Percentiles rank a stretch among this genome's conserved stretches.
These are phyloP conservation scores for Leucophenga montana DNA, from an alignment of 2,888 invertebrate genomes.

Conservation along the genomic window DNA sequence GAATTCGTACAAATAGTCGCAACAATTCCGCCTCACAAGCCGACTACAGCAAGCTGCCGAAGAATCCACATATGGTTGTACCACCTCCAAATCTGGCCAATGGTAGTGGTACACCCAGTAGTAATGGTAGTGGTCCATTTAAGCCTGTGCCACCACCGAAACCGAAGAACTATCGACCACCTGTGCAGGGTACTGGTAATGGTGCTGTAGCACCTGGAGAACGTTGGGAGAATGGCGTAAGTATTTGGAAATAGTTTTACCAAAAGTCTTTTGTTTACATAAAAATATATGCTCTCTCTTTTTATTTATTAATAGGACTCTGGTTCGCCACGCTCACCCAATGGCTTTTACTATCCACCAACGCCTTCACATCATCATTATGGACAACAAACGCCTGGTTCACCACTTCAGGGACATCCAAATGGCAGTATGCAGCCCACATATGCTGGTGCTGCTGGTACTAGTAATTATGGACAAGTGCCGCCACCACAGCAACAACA, in stretches of 20 bases:
- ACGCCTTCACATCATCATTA: constrained; percentile 73
- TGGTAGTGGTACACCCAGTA: constrained; percentile 60
- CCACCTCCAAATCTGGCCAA: constrained; percentile 65
- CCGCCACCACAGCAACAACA: constrained; percentile 47
- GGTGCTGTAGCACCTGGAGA: constrained; percentile 47
- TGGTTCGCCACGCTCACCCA: constrained; percentile 72
- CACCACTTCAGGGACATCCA: constrained; percentile 58
- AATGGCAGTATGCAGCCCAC: constrained; percentile 54
- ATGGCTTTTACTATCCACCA: constrained; percentile 73
- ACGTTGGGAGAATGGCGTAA: constrained; percentile 75
- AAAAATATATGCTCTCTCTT: neutral
- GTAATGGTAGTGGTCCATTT: constrained; percentile 75
- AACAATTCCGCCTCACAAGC: constrained; percentile 78
- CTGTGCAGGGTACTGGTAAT: constrained; percentile 74
- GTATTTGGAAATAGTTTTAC: constrained; percentile 31
- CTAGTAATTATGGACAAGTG: constrained; percentile 54
- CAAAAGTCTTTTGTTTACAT: neutral
- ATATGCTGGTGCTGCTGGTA: constrained; percentile 58
- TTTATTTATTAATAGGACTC: constrained; percentile 62
- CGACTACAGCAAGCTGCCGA: constrained; percentile 75
- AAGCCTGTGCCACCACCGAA: constrained; percentile 95
- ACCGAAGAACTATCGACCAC: constrained; percentile 91
- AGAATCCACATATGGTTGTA: constrained; percentile 67
- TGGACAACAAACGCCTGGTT: constrained; percentile 66
- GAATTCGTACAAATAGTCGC: constrained; percentile 69